Evolutionary conservation across 1,140 invertebrate species (phyloP).

Genomic region (Carposina sasakii): DNA sequence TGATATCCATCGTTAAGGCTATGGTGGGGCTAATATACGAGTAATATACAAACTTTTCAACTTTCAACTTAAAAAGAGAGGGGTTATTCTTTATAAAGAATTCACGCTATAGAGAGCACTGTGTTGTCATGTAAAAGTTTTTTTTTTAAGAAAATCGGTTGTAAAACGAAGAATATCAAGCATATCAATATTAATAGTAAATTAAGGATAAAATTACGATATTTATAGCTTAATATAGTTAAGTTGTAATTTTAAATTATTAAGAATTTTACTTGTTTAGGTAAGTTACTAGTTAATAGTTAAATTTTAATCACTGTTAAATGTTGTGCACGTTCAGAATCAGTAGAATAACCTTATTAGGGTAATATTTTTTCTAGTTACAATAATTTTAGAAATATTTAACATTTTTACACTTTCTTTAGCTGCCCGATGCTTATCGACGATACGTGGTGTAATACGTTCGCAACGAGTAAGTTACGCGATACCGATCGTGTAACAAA

Average conservation of each 20-base stretch:
- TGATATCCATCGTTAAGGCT: too few relatives aligned
- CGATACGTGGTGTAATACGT: too few relatives aligned
- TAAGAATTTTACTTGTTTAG: constrained; percentile 52
- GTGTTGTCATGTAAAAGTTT: too few relatives aligned
- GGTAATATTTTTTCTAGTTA: constrained; percentile 64
- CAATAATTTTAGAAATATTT: too few relatives aligned
- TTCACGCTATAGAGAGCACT: too few relatives aligned
- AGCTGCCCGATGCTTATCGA: too few relatives aligned
- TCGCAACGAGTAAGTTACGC: too few relatives aligned
- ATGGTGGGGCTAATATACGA: too few relatives aligned
- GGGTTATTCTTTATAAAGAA: too few relatives aligned
- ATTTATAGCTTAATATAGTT: constrained; percentile 38
- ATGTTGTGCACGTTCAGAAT: constrained; percentile 67
- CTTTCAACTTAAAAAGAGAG: constrained; percentile 27
- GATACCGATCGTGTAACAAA: too few relatives aligned
- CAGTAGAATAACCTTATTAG: constrained; percentile 53
- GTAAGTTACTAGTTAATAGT: constrained; percentile 56
- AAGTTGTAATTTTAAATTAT: constrained; percentile 44
- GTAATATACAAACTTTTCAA: constrained; percentile 34
- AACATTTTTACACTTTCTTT: too few relatives aligned
- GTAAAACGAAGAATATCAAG: constrained; percentile 71
- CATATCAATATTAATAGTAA: constrained; percentile 56
- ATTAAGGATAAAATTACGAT: constrained; percentile 48
- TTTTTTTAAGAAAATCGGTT: too few relatives aligned
- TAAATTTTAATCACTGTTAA: constrained; percentile 70